phyloP scores from a whole-genome alignment of 2,113 vertebrate genomes.

The Nannospalax galili region DNA sequence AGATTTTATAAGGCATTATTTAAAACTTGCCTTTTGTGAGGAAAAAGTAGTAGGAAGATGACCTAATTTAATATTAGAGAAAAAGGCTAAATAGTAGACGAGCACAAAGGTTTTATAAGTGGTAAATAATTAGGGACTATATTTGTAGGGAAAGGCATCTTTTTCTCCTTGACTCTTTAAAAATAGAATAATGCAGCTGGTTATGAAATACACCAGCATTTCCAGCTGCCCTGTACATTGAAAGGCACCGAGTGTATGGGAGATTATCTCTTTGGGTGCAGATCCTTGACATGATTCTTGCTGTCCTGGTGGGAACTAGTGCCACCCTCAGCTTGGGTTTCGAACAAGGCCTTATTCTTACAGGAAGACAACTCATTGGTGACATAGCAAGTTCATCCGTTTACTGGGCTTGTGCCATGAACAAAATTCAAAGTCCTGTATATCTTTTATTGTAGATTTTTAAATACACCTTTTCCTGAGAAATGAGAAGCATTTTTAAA shows the following conservation, averaged over 20 bases:
- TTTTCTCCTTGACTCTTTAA: background rate
- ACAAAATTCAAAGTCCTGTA: constrained; percentile 67
- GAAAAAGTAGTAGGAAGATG: constrained; percentile 81
- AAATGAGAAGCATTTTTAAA: constrained; percentile 49
- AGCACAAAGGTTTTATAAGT: constrained; percentile 84
- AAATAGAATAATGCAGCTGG: background rate
- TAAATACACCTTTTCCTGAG: constrained; percentile 63
- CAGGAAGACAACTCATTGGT: background rate
- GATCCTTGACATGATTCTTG: background rate
- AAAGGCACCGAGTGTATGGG: background rate
- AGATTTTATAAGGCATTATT: constrained; percentile 85
- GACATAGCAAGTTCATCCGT: constrained; percentile 5
- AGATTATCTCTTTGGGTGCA: background rate
- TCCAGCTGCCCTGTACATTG: background rate
- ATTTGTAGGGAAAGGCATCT: background rate
- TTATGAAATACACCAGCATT: background rate
- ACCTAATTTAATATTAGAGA: constrained; percentile 82
- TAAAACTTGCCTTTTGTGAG: constrained; percentile 86
- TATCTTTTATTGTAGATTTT: constrained; percentile 66
- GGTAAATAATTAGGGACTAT: constrained; percentile 79
- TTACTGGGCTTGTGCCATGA: constrained; percentile 70
- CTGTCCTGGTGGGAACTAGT: background rate
- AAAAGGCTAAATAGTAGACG: constrained; percentile 79
- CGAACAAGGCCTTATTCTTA: constrained; percentile 53
- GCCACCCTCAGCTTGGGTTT: background rate